A percentile compares a stretch with the other conserved stretches of the same genome.
These are phyloP conservation scores for Copidosoma floridanum DNA, from an alignment of 1,140 invertebrate genomes.

Conservation along the genomic window DNA sequence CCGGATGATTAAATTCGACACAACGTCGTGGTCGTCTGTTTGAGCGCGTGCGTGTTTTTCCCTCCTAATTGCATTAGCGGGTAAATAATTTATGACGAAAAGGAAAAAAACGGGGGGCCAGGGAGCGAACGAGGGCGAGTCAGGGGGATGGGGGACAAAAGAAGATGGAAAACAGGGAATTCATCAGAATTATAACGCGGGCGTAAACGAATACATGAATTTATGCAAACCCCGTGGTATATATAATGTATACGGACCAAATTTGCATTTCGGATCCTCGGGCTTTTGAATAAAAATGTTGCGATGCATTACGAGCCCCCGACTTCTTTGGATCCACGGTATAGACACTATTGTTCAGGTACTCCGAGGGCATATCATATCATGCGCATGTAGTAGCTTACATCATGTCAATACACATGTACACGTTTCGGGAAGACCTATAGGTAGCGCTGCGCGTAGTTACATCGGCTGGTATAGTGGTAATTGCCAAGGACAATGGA, in stretches of 20 bases:
- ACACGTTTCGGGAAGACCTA: too few relatives aligned
- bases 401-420: too few relatives aligned
- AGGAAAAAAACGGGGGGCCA: neutral
- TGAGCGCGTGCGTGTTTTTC: neutral
- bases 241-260: too few relatives aligned
- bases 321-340: too few relatives aligned
- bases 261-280: conserved; percentile 27
- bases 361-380: neutral
- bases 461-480: too few relatives aligned
- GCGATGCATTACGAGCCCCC: conserved; percentile 21
- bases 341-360: neutral
- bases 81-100: conserved; percentile 21
- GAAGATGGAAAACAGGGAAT: conserved; percentile 4
- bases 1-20: conserved; percentile 14
- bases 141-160: neutral
- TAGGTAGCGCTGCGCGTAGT: conserved; percentile 6
- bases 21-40: too few relatives aligned
- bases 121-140: neutral
- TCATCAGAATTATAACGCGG: conserved; percentile 16
- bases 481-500: conserved; percentile 40
- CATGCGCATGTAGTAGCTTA: neutral
- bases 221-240: conserved; percentile 20
- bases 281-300: conserved; percentile 24
- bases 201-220: conserved; percentile 21
- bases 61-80: conserved; percentile 17